Evolutionary conservation across 2,113 vertebrate genomes (phyloP).

Genomic region (Centropus bengalensis): DNA sequence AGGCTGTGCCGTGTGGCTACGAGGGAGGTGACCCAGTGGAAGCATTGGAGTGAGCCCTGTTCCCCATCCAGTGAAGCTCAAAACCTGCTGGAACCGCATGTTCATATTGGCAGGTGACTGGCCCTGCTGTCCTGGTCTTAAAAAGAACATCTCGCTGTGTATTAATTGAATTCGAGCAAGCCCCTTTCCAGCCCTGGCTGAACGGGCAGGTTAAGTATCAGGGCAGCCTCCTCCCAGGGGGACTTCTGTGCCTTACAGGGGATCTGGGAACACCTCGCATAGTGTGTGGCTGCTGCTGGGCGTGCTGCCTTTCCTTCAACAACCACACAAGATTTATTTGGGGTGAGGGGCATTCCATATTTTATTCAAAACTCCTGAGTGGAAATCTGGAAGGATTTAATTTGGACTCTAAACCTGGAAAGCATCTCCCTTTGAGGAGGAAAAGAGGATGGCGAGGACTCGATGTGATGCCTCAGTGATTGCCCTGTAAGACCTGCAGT

Average conservation of each 20-base stretch:
- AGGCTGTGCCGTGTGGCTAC: background rate
- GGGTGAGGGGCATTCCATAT: background rate
- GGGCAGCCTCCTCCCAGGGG: background rate
- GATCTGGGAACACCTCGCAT: slow-evolving; percentile 25
- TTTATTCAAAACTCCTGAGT: background rate
- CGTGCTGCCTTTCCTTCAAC: slow-evolving; percentile 2
- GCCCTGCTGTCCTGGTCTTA: background rate
- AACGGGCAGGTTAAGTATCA: background rate
- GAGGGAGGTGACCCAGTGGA: background rate
- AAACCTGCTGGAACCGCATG: background rate
- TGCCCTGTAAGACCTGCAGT: background rate
- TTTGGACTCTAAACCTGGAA: background rate
- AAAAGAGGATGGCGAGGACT: background rate
- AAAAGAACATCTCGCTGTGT: background rate
- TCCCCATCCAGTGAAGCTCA: background rate
- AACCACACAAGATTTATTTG: background rate
- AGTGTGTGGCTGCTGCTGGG: background rate
- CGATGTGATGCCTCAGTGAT: background rate
- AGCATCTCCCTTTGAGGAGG: background rate
- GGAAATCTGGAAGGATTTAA: slow-evolving; percentile 1
- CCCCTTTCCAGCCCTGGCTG: background rate
- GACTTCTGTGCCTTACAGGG: background rate
- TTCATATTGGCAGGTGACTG: background rate
- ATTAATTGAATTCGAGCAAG: background rate
- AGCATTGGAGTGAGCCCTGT: background rate